A percentile compares a stretch with the other conserved stretches of the same genome.
These are phyloP conservation scores for Pelochelys cantorii DNA, from an alignment of 2,797 vertebrate genomes.

Conservation along the genomic window DNA sequence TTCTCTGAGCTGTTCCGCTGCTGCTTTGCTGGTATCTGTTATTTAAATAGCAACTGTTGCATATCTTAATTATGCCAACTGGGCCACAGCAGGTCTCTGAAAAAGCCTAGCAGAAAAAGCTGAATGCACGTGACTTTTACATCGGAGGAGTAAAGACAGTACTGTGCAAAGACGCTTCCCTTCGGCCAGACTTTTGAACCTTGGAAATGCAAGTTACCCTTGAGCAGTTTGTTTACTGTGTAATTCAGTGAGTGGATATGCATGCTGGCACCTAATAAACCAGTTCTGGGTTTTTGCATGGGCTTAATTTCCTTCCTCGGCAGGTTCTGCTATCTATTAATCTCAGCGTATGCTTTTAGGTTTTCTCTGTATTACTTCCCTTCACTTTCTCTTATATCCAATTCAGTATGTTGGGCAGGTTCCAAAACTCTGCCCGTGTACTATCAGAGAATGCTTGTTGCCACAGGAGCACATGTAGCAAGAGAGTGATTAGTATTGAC, in stretches of 20 bases:
- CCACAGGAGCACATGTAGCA: neutral
- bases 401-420: neutral
- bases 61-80: slow-evolving; percentile 50
- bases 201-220: neutral
- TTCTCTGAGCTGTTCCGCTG: slow-evolving; percentile 32
- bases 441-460: neutral
- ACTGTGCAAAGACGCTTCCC: neutral
- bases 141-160: slow-evolving; percentile 36
- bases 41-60: slow-evolving; percentile 44
- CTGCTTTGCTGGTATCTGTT: slow-evolving; percentile 24
- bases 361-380: neutral
- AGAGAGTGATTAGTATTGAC: slow-evolving; percentile 61
- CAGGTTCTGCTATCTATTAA: neutral
- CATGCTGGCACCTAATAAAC: slow-evolving; percentile 20
- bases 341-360: neutral
- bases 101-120: slow-evolving; percentile 37
- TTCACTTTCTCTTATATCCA: neutral
- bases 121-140: slow-evolving; percentile 26
- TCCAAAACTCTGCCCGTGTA: neutral
- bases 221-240: neutral
- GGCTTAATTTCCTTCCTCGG: neutral
- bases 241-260: neutral
- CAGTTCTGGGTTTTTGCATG: neutral
- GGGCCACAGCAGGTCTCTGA: slow-evolving; percentile 17
- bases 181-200: slow-evolving; percentile 27